phyloP scores from a whole-genome alignment of 2,888 invertebrate species.

The Mesorhabditis belari region DNA sequence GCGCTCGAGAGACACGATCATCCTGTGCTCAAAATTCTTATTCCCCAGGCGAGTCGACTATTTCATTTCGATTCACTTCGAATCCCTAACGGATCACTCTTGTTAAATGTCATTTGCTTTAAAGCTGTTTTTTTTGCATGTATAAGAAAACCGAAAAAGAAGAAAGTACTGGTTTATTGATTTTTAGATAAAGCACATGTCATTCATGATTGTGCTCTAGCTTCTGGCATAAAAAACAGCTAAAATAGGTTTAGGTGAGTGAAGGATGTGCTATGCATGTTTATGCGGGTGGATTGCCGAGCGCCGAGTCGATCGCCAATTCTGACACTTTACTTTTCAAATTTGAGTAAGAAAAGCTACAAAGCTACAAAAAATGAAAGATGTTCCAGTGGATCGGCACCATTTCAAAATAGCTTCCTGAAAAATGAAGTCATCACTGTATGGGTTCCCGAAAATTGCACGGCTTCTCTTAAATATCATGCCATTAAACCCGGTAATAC shows the following conservation, averaged over 20 bases:
- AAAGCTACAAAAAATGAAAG: neutral
- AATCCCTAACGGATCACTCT: no score
- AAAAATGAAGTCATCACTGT: neutral
- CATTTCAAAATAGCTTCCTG: neutral
- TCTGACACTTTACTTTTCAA: neutral
- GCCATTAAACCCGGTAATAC: neutral
- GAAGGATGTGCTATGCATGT: neutral
- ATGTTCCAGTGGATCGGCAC: neutral
- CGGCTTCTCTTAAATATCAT: neutral
- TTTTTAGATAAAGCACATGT: neutral
- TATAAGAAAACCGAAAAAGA: no score
- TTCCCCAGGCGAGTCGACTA: no score
- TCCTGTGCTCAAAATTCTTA: no score
- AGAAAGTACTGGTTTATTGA: neutral
- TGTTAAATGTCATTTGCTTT: no score
- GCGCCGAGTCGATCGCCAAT: neutral
- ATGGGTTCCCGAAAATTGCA: neutral
- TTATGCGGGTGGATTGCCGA: neutral
- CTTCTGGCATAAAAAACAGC: no score
- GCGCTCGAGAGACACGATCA: no score
- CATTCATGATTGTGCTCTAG: no score
- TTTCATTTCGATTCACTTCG: no score
- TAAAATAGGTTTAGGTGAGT: no score
- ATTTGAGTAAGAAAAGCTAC: neutral
- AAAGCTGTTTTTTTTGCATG: no score